Conservation (phyloP, 1,140 invertebrate species). For the Tetraneura akinire region DNA sequence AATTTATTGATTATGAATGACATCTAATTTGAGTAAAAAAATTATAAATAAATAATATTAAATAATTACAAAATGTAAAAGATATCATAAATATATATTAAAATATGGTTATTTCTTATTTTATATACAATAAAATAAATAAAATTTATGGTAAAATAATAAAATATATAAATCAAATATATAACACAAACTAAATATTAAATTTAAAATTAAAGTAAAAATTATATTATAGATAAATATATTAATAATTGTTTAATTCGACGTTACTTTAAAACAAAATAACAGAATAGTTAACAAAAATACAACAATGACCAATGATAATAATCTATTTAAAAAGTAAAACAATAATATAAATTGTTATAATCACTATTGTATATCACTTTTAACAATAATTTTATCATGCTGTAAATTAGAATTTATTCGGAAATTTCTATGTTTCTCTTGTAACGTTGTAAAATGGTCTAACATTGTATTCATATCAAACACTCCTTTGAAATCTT, state of each 20-base stretch:
- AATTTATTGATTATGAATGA: too few relatives aligned
- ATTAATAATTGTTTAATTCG: not conserved
- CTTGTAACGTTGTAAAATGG: slow-evolving; percentile 45
- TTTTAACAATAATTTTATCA: slow-evolving; percentile 31
- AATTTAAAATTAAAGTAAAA: not conserved
- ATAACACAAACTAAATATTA: not conserved
- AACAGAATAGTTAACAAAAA: not conserved
- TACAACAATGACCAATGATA: not conserved
- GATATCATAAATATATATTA: too few relatives aligned
- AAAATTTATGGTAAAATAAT: not conserved
- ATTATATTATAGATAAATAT: not conserved
- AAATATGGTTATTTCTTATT: too few relatives aligned
- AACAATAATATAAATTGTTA: not conserved
- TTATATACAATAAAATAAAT: not conserved
- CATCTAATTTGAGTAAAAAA: too few relatives aligned
- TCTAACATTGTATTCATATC: slow-evolving; percentile 35
- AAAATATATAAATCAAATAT: slow-evolving; percentile 10
- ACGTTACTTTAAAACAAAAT: slow-evolving; percentile 5
- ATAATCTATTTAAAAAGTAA: slow-evolving; percentile 2
- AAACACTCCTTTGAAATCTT: slow-evolving; percentile 18
- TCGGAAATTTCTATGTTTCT: slow-evolving; percentile 49
- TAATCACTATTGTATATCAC: slow-evolving; percentile 16
- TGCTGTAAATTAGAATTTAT: not conserved
- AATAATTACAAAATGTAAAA: too few relatives aligned
- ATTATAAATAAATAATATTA: too few relatives aligned